These are phyloP conservation scores for Globodera rostochiensis DNA, from an alignment of 1,140 invertebrate species.

Conservation along the genomic window DNA sequence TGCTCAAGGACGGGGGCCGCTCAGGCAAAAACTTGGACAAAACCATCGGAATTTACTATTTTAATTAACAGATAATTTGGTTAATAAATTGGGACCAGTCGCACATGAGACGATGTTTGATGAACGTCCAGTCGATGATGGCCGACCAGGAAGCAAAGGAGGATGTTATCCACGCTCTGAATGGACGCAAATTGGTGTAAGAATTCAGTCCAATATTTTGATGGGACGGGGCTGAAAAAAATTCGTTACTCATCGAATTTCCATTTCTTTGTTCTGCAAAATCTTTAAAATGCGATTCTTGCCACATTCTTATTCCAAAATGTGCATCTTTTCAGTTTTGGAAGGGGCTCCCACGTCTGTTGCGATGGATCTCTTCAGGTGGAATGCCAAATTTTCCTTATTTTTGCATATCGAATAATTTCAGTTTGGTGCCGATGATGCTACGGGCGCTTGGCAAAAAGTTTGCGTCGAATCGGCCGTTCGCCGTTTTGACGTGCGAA, in stretches of 20 bases:
- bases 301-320: not conserved
- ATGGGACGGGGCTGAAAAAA: not conserved
- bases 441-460: slow-evolving; percentile 49
- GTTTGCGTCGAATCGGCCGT: slow-evolving; percentile 38
- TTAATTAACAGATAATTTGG: slow-evolving; percentile 37
- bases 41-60: not conserved
- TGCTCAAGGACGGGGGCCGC: slow-evolving; percentile 38
- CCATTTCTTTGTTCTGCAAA: not conserved
- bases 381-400: not conserved
- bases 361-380: slow-evolving; percentile 52
- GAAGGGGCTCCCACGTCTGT: slow-evolving; percentile 49
- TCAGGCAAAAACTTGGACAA: slow-evolving; percentile 8
- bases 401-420: not conserved
- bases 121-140: slow-evolving; percentile 49
- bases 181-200: slow-evolving; percentile 44
- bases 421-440: slow-evolving; percentile 55
- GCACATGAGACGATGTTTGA: slow-evolving; percentile 53
- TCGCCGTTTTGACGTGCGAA: slow-evolving; percentile 44
- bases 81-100: slow-evolving; percentile 51
- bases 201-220: not conserved
- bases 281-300: not conserved
- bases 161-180: slow-evolving; percentile 39
- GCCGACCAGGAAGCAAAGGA: slow-evolving; percentile 32
- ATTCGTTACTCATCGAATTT: not conserved
- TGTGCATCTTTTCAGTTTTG: slow-evolving; percentile 37